Evolutionary conservation across 92 coral and sea anemone species (phyloP).

Genomic region (Paramuricea clavata): DNA sequence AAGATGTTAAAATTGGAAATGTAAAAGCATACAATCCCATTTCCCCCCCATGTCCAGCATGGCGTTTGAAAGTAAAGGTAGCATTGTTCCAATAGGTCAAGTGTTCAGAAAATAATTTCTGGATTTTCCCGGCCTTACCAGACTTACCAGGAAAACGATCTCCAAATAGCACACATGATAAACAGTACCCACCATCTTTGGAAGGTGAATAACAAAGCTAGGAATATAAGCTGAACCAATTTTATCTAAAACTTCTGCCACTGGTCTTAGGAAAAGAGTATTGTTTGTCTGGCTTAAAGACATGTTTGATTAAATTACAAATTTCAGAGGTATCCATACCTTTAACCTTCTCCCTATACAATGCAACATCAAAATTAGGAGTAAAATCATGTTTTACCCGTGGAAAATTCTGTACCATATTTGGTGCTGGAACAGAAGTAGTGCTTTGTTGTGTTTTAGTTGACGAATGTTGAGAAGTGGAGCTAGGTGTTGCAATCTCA

Average conservation of each 20-base stretch:
- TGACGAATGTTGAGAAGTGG: too few species aligned
- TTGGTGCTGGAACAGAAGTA: not conserved
- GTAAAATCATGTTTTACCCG: too few species aligned
- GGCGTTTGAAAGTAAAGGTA: not conserved
- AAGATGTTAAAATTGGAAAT: not conserved
- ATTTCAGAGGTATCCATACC: constrained; percentile 16
- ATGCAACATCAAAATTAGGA: constrained; percentile 26
- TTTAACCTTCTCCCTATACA: constrained; percentile 25
- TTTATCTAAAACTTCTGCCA: constrained; percentile 47
- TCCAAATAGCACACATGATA: constrained; percentile 49
- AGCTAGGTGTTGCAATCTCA: not conserved
- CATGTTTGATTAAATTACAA: too few species aligned
- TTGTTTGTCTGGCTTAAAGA: constrained; percentile 32
- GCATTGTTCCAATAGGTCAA: not conserved
- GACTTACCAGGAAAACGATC: constrained; percentile 39
- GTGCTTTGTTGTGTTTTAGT: not conserved
- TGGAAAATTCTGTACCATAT: not conserved
- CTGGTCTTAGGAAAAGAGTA: constrained; percentile 24
- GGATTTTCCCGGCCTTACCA: constrained; percentile 35
- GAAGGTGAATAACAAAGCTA: constrained; percentile 52
- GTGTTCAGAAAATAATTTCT: constrained; percentile 10
- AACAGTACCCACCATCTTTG: constrained; percentile 43
- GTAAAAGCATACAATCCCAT: constrained; percentile 23
- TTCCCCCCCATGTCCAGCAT: constrained; percentile 20
- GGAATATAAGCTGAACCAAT: constrained; percentile 18